Evolutionary conservation across 2,888 invertebrate species (phyloP).

Genomic region (Macrosoma leucophasiata): DNA sequence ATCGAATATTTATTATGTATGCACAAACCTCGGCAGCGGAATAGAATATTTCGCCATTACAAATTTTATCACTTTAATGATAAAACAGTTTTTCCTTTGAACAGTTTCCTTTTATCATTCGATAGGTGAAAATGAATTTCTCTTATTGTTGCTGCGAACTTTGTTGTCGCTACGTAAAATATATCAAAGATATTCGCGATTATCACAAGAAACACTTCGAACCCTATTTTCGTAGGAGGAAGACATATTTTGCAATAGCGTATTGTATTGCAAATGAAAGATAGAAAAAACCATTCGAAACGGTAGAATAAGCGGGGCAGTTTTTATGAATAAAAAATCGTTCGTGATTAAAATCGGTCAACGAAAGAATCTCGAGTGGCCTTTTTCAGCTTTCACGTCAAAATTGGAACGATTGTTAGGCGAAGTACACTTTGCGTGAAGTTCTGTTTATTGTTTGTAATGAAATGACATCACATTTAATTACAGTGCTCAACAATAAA

Average conservation of each 20-base stretch:
- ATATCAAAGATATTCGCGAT: slow-evolving; percentile 18
- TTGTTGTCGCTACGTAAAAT: slow-evolving; percentile 25
- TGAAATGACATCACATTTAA: no score
- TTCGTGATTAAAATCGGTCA: slow-evolving; percentile 16
- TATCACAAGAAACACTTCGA: no score
- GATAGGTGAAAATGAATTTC: slow-evolving; percentile 30
- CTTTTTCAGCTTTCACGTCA: neutral
- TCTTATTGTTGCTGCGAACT: slow-evolving; percentile 29
- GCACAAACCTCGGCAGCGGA: no score
- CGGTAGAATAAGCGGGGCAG: slow-evolving; percentile 9
- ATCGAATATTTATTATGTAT: no score
- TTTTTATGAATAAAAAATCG: slow-evolving; percentile 10
- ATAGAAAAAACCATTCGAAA: slow-evolving; percentile 8
- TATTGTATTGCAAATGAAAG: no score
- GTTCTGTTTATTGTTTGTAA: no score
- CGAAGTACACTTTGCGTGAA: no score
- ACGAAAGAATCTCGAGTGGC: slow-evolving; percentile 1
- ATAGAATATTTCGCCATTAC: slow-evolving; percentile 7
- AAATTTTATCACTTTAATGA: slow-evolving; percentile 12
- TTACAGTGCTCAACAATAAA: no score
- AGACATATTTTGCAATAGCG: no score
- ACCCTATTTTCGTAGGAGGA: no score
- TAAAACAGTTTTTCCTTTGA: slow-evolving; percentile 20
- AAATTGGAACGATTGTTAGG: no score
- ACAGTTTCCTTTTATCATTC: slow-evolving; percentile 21